phyloP scores from a whole-genome alignment of 2,888 invertebrate genomes.

The Galerucella calmariensis region DNA sequence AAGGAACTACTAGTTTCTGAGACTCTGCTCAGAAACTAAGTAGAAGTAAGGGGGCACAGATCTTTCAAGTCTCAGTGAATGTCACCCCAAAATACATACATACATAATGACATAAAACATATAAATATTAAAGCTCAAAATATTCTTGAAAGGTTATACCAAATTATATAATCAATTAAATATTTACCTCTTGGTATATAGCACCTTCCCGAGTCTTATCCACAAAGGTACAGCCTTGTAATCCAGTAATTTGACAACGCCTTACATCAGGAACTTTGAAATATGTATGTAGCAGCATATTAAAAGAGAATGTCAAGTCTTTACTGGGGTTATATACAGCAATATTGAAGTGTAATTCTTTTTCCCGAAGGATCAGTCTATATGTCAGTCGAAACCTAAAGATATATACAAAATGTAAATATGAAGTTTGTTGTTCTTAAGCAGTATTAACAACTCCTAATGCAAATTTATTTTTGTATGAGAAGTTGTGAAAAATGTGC shows the following conservation, averaged over 20 bases:
- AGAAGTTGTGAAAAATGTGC: too few species aligned
- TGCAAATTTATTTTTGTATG: too few species aligned
- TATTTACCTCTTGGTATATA: conserved; percentile 79
- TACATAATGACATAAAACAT: too few species aligned
- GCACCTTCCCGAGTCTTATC: conserved; percentile 87
- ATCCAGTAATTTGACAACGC: conserved; percentile 90
- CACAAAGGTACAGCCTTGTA: conserved; percentile 82
- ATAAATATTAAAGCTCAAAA: too few species aligned
- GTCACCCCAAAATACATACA: too few species aligned
- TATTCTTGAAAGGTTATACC: too few species aligned
- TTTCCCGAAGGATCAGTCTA: conserved; percentile 88
- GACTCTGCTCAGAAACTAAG: too few species aligned
- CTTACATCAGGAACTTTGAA: conserved; percentile 95
- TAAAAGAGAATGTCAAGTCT: conserved; percentile 90
- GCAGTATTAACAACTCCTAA: too few species aligned
- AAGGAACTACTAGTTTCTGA: too few species aligned
- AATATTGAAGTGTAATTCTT: conserved; percentile 92
- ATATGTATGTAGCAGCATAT: conserved; percentile 93
- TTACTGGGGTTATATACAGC: conserved; percentile 95
- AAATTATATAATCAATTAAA: not conserved
- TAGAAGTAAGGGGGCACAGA: too few species aligned
- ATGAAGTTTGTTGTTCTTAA: too few species aligned
- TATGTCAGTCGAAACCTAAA: conserved; percentile 90
- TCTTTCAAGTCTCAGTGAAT: too few species aligned
- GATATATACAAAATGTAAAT: not conserved